These are phyloP conservation scores for Seriola rivoliana DNA, from an alignment of 2,113 vertebrate genomes.

Conservation along the genomic window DNA sequence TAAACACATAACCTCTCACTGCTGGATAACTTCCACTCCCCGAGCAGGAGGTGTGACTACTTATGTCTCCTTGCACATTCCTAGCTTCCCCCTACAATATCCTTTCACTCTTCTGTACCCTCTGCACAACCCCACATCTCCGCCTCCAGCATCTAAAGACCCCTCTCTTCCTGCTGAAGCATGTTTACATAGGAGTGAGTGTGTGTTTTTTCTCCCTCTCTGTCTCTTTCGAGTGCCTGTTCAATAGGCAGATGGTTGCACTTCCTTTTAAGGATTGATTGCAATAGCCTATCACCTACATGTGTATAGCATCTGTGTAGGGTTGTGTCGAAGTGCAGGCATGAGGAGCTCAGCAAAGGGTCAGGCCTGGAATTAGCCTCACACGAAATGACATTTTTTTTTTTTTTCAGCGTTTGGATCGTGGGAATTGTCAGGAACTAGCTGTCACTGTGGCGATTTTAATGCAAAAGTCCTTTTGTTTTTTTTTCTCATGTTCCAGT, in stretches of 20 bases:
- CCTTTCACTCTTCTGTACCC: conserved; percentile 34
- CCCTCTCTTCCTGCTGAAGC: conserved; percentile 68
- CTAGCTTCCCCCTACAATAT: conserved; percentile 17
- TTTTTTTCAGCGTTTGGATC: conserved; percentile 66
- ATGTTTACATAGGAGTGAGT: conserved; percentile 82
- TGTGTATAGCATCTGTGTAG: conserved; percentile 73
- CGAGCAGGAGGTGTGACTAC: conserved; percentile 38
- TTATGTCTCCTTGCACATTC: conserved; percentile 46
- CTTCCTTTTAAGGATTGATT: conserved; percentile 85
- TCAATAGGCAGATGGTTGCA: conserved; percentile 75
- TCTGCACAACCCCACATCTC: conserved; percentile 34
- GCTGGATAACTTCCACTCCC: conserved; percentile 25
- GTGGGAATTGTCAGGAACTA: conserved; percentile 65
- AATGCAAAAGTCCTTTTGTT: conserved; percentile 35
- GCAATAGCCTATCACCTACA: conserved; percentile 69
- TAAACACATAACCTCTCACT: conserved; percentile 59
- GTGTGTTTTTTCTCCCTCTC: conserved; percentile 77
- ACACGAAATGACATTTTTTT: conserved; percentile 46
- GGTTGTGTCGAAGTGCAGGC: conserved; percentile 49
- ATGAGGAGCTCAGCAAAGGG: conserved; percentile 44
- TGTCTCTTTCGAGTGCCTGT: conserved; percentile 72
- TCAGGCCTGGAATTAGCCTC: conserved; percentile 52
- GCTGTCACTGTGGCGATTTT: conserved; percentile 64
- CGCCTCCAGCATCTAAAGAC: conserved; percentile 63
- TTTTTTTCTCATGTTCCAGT: neutral